phyloP scores from a whole-genome alignment of 2,888 invertebrate species.

The Cloeon dipterum region DNA sequence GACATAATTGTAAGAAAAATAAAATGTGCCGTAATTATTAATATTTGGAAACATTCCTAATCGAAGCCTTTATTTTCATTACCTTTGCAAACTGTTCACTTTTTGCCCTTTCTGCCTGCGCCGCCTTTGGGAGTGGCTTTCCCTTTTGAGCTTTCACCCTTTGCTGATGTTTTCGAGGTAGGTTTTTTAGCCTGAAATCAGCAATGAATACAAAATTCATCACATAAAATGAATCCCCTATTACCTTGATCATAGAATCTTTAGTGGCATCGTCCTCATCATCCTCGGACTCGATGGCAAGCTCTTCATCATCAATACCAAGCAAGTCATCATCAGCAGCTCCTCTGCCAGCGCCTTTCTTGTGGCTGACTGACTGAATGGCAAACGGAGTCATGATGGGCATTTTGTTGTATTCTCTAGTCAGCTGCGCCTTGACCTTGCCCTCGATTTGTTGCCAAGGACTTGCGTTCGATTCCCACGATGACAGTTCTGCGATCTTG shows the following conservation, averaged over 20 bases:
- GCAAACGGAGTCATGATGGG: constrained; percentile 57
- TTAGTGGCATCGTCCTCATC: constrained; percentile 27
- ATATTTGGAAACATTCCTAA: constrained; percentile 8
- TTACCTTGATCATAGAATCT: constrained; percentile 62
- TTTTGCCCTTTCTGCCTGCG: too few species aligned
- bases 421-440: constrained; percentile 73
- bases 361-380: constrained; percentile 29
- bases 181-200: constrained; percentile 8
- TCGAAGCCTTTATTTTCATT: constrained; percentile 5
- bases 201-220: constrained; percentile 1
- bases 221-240: constrained; percentile 3
- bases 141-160: too few species aligned
- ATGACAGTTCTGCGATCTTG: constrained; percentile 57
- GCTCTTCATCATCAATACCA: constrained; percentile 23
- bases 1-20: too few species aligned
- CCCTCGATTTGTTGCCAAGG: constrained; percentile 52
- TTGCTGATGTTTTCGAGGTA: neutral
- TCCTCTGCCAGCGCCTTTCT: constrained; percentile 24
- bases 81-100: too few species aligned
- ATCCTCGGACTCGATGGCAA: constrained; percentile 12
- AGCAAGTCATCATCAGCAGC: constrained; percentile 17
- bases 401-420: constrained; percentile 77
- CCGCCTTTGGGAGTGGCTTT: too few species aligned
- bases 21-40: too few species aligned
- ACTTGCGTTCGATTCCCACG: constrained; percentile 57